phyloP scores from a whole-genome alignment of 2,113 vertebrate species.

The Leucopternis melanops region DNA sequence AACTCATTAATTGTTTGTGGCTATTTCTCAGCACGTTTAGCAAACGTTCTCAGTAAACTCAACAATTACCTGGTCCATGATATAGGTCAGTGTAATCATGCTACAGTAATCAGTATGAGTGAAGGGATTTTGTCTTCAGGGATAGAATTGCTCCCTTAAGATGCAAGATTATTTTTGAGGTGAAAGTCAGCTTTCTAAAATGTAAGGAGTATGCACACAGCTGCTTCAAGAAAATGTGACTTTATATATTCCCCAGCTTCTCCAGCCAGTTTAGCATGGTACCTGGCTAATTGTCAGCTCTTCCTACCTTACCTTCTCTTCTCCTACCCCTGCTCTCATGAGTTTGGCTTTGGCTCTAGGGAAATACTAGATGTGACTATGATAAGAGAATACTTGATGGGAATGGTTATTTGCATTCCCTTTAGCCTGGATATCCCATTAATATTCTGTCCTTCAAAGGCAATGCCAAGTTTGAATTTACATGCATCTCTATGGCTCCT shows the following conservation, averaged over 20 bases:
- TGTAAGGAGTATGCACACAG: neutral
- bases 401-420: slow-evolving; percentile 1
- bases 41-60: neutral
- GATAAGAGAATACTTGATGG: neutral
- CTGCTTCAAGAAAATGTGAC: neutral
- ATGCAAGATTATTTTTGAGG: neutral
- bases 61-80: neutral
- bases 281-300: neutral
- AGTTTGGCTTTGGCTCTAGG: neutral
- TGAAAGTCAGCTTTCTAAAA: neutral
- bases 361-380: neutral
- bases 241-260: neutral
- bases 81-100: neutral
- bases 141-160: neutral
- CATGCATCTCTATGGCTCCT: neutral
- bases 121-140: neutral
- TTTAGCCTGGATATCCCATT: neutral
- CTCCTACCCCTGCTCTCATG: neutral
- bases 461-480: neutral
- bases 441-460: neutral
- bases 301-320: neutral
- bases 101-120: neutral
- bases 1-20: neutral
- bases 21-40: neutral
- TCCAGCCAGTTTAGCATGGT: neutral